A percentile compares a stretch with the other conserved stretches of the same genome.
These are phyloP conservation scores for Gadopsis marmoratus DNA, from an alignment of 2,797 vertebrate species.

Conservation along the genomic window DNA sequence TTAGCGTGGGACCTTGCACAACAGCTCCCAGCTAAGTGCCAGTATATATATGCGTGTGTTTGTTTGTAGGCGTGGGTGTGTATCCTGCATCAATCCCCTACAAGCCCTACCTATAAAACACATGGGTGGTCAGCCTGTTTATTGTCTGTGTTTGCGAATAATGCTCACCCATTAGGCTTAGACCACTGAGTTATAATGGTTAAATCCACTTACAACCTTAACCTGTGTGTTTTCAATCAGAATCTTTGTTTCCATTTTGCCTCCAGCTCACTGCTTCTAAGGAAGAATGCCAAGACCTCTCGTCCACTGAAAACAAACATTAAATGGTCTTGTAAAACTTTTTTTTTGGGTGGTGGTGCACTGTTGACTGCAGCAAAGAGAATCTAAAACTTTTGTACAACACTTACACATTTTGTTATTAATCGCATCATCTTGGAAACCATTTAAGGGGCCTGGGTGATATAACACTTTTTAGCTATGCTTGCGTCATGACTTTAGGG, in stretches of 20 bases:
- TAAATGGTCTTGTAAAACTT: constrained; percentile 53
- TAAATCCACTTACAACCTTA: constrained; percentile 59
- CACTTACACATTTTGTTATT: constrained; percentile 14
- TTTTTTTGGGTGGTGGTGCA: constrained; percentile 28
- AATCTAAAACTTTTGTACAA: constrained; percentile 32
- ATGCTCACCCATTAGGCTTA: constrained; percentile 52
- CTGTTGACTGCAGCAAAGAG: constrained; percentile 31
- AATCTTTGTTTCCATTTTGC: constrained; percentile 65
- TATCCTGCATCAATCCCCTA: constrained; percentile 52
- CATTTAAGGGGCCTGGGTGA: background rate
- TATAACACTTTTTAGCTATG: background rate
- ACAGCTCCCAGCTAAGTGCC: constrained; percentile 54
- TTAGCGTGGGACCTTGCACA: constrained; percentile 56
- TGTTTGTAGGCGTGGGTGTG: constrained; percentile 55
- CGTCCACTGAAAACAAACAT: constrained; percentile 24
- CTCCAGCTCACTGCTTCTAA: constrained; percentile 59
- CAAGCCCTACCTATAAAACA: constrained; percentile 75
- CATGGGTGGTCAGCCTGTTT: constrained; percentile 80
- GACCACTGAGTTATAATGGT: constrained; percentile 57
- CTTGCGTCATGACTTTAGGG: background rate
- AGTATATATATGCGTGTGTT: constrained; percentile 29
- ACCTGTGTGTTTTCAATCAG: constrained; percentile 66
- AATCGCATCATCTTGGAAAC: constrained; percentile 15
- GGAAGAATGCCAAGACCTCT: constrained; percentile 51
- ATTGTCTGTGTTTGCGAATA: constrained; percentile 67